These are phyloP conservation scores for Scytalopus superciliaris DNA, from an alignment of 2,113 vertebrate genomes.

Conservation along the genomic window DNA sequence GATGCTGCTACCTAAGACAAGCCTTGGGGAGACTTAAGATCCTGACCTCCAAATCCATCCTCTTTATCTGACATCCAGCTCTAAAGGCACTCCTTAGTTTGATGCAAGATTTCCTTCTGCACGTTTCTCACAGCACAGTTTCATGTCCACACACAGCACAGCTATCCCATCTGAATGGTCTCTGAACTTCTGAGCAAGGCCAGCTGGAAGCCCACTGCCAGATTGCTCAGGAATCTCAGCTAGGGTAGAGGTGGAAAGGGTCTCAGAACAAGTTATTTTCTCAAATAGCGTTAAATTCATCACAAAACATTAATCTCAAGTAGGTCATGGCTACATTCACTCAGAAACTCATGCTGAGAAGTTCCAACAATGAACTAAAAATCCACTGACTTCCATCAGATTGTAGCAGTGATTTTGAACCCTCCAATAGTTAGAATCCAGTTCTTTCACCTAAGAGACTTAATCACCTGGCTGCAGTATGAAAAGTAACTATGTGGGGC, in stretches of 20 bases:
- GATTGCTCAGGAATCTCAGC: not conserved
- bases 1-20: not conserved
- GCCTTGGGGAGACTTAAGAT: not conserved
- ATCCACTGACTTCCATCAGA: not conserved
- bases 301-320: not conserved
- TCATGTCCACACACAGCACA: not conserved
- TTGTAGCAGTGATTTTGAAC: not conserved
- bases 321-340: not conserved
- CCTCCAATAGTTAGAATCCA: not conserved
- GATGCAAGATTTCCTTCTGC: not conserved
- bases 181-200: not conserved
- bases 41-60: not conserved
- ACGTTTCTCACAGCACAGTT: not conserved
- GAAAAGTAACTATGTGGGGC: not conserved
- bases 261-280: not conserved
- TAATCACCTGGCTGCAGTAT: not conserved
- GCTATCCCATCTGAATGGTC: not conserved
- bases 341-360: not conserved
- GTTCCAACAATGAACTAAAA: not conserved
- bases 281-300: not conserved
- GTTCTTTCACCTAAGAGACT: not conserved
- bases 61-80: not conserved
- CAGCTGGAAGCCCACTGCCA: accelerated
- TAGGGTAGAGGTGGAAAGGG: not conserved
- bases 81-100: not conserved